Evolutionary conservation across 2,797 vertebrate species (phyloP).

Genomic region (Oreonectes daqikongensis): DNA sequence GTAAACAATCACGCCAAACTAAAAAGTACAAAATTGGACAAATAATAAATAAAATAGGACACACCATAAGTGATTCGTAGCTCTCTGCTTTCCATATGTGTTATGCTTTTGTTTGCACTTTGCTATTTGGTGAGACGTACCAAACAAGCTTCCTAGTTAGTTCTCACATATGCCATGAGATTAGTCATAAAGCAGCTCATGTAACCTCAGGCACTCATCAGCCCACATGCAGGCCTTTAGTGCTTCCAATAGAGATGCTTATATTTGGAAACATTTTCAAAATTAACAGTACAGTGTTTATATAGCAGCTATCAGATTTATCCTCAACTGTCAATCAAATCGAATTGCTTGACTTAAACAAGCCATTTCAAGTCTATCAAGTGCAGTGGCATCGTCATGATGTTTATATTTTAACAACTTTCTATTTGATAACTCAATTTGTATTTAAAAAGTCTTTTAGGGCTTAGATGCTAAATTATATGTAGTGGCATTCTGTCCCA

Average conservation of each 20-base stretch:
- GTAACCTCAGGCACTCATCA: constrained; percentile 40
- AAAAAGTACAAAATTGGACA: too few species aligned
- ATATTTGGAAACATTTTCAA: constrained; percentile 14
- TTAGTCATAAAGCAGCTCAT: constrained; percentile 27
- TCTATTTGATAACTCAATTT: too few species aligned
- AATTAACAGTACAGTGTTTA: neutral
- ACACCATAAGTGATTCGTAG: neutral
- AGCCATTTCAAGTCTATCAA: neutral
- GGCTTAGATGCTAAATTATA: too few species aligned
- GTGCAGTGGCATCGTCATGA: neutral
- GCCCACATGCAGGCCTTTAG: constrained; percentile 34
- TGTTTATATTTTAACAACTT: too few species aligned
- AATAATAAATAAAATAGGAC: neutral
- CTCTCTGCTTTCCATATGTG: neutral
- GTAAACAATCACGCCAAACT: too few species aligned
- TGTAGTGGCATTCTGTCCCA: too few species aligned
- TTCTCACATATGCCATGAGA: constrained; percentile 31
- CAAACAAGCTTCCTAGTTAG: constrained; percentile 13
- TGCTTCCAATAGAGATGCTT: constrained; percentile 12
- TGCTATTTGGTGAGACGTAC: neutral
- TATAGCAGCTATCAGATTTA: neutral
- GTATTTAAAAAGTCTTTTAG: too few species aligned
- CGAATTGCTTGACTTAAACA: neutral
- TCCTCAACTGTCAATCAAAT: neutral
- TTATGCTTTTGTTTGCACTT: neutral